A percentile compares a stretch with the other conserved stretches of the same genome.
phyloP scores from a whole-genome alignment of 2,797 vertebrate genomes.

The Silurus lanzhouensis region DNA sequence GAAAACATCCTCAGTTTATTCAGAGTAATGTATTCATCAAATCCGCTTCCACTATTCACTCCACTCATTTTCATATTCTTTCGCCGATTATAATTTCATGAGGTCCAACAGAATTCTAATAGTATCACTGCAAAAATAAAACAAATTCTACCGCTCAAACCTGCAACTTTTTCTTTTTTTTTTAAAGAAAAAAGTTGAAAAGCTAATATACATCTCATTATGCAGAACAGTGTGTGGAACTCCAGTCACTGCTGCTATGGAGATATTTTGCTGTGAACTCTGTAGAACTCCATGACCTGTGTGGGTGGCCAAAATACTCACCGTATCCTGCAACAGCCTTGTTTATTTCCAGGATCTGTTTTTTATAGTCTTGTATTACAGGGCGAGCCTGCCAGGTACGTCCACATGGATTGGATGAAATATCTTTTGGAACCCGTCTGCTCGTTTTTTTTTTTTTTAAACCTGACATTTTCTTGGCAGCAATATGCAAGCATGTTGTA shows the following conservation, averaged over 20 bases:
- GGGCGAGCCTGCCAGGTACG: neutral
- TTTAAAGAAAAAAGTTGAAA: constrained; percentile 13
- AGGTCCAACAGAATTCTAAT: constrained; percentile 39
- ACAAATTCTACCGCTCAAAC: constrained; percentile 22
- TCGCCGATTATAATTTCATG: constrained; percentile 55
- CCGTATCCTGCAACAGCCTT: neutral
- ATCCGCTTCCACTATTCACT: too few relatives aligned
- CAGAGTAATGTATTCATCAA: neutral
- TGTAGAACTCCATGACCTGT: neutral
- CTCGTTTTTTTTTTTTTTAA: constrained; percentile 16
- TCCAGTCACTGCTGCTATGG: neutral
- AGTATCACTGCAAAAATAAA: constrained; percentile 43
- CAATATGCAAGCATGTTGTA: constrained; percentile 11
- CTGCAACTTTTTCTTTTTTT: neutral
- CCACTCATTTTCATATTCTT: constrained; percentile 22
- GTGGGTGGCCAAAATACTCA: neutral
- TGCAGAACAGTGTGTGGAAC: neutral
- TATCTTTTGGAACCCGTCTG: constrained; percentile 50
- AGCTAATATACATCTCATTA: constrained; percentile 36
- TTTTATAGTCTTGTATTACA: neutral
- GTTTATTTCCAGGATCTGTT: neutral
- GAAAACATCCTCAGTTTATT: neutral
- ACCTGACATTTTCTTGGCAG: constrained; percentile 36
- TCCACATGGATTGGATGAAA: constrained; percentile 45
- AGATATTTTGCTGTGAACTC: neutral